These are phyloP conservation scores for Typhlichthys eigenmanni DNA, from an alignment of 2,797 vertebrate genomes.

Conservation along the genomic window DNA sequence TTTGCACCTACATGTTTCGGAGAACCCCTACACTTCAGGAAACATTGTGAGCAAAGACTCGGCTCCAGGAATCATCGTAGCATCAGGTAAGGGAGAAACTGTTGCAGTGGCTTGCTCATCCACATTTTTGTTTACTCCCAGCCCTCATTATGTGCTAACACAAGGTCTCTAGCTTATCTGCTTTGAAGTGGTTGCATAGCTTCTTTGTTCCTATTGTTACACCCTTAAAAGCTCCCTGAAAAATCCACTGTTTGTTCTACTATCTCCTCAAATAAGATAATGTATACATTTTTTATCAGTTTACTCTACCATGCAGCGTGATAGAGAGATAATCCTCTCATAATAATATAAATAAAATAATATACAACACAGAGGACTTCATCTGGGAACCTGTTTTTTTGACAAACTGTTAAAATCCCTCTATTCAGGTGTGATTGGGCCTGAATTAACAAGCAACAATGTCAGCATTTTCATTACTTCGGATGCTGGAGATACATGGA, in stretches of 20 bases:
- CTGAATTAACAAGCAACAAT: constrained; percentile 84
- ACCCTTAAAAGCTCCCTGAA: background rate
- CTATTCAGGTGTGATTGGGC: constrained; percentile 85
- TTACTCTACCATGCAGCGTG: constrained; percentile 15
- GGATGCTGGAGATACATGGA: constrained; percentile 93
- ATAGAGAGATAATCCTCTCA: too few species aligned
- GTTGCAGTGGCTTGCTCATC: constrained; percentile 10
- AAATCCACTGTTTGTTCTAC: background rate
- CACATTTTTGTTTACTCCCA: constrained; percentile 36
- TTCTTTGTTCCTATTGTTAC: background rate
- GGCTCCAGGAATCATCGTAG: constrained; percentile 91
- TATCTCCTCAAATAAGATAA: constrained; percentile 14
- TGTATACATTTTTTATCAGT: constrained; percentile 11
- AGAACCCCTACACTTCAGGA: constrained; percentile 94
- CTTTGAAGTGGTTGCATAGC: background rate
- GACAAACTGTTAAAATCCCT: constrained; percentile 9
- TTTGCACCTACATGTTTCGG: constrained; percentile 91
- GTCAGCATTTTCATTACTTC: constrained; percentile 95
- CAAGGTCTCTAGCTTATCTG: background rate
- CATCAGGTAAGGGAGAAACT: constrained; percentile 83
- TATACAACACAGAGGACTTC: too few species aligned
- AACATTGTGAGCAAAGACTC: constrained; percentile 93
- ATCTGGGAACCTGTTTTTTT: too few species aligned
- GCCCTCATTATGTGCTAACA: constrained; percentile 12
- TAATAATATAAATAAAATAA: too few species aligned